Conservation (phyloP, 2,113 vertebrate species). For the Empidonax alnorum region DNA sequence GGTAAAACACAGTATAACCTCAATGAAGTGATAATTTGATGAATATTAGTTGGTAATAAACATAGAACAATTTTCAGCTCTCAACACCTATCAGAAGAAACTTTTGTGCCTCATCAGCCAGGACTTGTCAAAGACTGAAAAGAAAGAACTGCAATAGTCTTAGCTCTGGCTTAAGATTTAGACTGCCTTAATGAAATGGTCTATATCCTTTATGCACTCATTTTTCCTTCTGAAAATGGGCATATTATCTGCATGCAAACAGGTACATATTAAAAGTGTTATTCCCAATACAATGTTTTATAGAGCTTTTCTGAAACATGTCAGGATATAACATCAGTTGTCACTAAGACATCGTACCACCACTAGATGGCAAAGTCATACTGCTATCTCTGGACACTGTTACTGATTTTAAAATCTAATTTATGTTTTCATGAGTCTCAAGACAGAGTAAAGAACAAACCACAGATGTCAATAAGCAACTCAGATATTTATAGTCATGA, state of each 20-base stretch:
- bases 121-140: background rate
- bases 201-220: background rate
- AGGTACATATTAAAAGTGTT: background rate
- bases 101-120: background rate
- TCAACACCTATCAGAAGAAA: background rate
- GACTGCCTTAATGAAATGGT: background rate
- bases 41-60: background rate
- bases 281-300: background rate
- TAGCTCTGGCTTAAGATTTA: background rate
- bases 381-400: conserved; percentile 17
- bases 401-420: background rate
- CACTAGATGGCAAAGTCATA: conserved; percentile 78
- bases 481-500: background rate
- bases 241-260: background rate
- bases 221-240: background rate
- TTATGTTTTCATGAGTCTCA: background rate
- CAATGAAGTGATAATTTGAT: background rate
- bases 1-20: background rate
- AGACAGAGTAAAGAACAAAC: conserved; percentile 9
- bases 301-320: background rate
- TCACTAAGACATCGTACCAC: background rate
- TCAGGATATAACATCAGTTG: background rate
- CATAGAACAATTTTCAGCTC: background rate
- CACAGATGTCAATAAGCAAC: background rate
- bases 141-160: background rate